Conservation (phyloP, 2,797 vertebrate species). For the Urophycis tenuis region DNA sequence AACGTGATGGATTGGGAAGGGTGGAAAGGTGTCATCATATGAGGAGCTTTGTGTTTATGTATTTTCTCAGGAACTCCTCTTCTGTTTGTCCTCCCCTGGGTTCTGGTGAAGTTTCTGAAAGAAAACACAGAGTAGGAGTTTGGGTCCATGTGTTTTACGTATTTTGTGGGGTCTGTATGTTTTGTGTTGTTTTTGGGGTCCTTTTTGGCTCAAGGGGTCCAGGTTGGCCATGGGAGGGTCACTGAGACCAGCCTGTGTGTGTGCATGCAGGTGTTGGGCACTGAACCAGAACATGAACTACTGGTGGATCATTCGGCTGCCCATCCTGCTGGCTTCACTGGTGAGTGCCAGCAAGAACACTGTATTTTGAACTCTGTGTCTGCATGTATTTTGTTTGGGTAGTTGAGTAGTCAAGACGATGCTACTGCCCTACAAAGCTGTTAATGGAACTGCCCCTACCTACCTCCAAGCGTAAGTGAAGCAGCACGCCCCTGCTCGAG, state of each 20-base stretch:
- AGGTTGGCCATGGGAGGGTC: background rate
- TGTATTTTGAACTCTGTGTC: background rate
- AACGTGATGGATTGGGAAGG: no score
- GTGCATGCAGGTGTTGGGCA: conserved; percentile 73
- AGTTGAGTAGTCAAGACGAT: no score
- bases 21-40: no score
- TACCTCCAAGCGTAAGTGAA: no score
- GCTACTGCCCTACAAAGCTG: no score
- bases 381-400: background rate
- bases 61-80: conserved; percentile 69
- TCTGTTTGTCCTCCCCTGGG: conserved; percentile 78
- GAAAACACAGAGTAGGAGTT: conserved; percentile 78
- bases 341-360: conserved; percentile 51
- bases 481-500: no score
- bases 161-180: background rate
- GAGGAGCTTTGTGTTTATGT: background rate
- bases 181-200: background rate
- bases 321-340: conserved; percentile 75
- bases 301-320: conserved; percentile 85
- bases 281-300: conserved; percentile 81
- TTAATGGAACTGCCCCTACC: no score
- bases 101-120: conserved; percentile 71
- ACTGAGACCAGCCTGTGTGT: background rate
- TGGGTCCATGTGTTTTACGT: no score
- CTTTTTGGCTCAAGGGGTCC: no score